These are phyloP conservation scores for Hoplodrina blanda DNA, from an alignment of 2,888 invertebrate species.

Conservation along the genomic window DNA sequence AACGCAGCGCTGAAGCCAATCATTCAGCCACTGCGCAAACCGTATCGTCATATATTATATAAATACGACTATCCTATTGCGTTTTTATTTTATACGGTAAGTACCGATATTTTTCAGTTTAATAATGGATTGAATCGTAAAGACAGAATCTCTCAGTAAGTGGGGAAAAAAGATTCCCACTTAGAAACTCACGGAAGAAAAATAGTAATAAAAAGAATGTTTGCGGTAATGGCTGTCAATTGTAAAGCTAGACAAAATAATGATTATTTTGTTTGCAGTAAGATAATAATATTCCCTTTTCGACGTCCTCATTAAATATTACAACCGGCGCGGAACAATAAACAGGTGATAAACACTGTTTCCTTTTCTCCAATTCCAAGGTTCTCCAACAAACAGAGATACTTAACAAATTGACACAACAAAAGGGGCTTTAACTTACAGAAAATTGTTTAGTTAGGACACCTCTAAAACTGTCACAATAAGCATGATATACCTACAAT, in stretches of 20 bases:
- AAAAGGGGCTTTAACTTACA: constrained; percentile 43
- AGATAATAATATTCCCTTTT: constrained; percentile 34
- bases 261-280: constrained; percentile 28
- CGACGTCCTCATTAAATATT: constrained; percentile 47
- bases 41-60: no score
- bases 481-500: constrained; percentile 54
- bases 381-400: constrained; percentile 39
- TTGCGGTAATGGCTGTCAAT: constrained; percentile 7
- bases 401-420: constrained; percentile 46
- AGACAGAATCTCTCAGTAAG: no score
- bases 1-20: no score
- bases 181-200: neutral
- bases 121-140: no score
- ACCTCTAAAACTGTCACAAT: constrained; percentile 49
- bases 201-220: neutral
- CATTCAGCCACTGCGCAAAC: no score
- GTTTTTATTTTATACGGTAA: no score
- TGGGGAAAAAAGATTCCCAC: neutral
- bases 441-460: constrained; percentile 54
- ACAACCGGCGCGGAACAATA: constrained; percentile 50
- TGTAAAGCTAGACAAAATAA: constrained; percentile 31
- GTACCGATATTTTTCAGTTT: no score
- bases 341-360: constrained; percentile 44
- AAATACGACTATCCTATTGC: no score
- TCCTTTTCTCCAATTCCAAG: constrained; percentile 31